Evolutionary conservation across 2,797 vertebrate genomes (phyloP).

Genomic region (Zenarchopterus dispar): DNA sequence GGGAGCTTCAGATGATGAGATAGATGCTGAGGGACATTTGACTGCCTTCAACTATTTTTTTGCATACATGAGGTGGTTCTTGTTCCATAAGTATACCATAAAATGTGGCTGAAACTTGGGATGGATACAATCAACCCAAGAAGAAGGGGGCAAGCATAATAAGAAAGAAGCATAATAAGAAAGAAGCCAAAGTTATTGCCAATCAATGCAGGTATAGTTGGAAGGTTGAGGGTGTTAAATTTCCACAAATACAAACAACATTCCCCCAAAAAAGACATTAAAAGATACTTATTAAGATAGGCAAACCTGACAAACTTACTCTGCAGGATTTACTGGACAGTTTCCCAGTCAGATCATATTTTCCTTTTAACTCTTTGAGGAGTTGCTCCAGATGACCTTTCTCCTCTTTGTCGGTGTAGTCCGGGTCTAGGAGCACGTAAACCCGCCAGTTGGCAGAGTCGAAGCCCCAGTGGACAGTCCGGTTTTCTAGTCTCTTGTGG

Average conservation of each 20-base stretch:
- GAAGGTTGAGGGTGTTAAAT: constrained; percentile 25
- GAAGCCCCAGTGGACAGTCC: constrained; percentile 98
- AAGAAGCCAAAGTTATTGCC: constrained; percentile 25
- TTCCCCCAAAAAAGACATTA: constrained; percentile 11
- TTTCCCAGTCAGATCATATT: constrained; percentile 86
- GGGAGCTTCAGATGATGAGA: constrained; percentile 33
- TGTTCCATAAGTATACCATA: too few species aligned
- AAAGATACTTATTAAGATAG: constrained; percentile 6
- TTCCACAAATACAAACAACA: constrained; percentile 29
- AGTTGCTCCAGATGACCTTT: constrained; percentile 88
- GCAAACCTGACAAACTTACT: constrained; percentile 71
- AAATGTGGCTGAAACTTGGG: too few species aligned
- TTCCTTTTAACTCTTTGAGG: constrained; percentile 93
- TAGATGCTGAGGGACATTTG: constrained; percentile 29
- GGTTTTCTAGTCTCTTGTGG: constrained; percentile 93
- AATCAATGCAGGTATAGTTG: constrained; percentile 34
- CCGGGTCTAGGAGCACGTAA: constrained; percentile 94
- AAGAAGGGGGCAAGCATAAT: too few species aligned
- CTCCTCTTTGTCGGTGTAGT: constrained; percentile 90
- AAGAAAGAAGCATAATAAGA: constrained; percentile 34
- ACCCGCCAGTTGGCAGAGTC: constrained; percentile 97
- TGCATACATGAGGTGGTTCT: too few species aligned
- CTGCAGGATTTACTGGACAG: constrained; percentile 75
- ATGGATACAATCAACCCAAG: too few species aligned
- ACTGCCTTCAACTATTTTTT: constrained; percentile 29